Conservation (phyloP, 1,140 invertebrate species). For the Pseudoatta argentina region DNA sequence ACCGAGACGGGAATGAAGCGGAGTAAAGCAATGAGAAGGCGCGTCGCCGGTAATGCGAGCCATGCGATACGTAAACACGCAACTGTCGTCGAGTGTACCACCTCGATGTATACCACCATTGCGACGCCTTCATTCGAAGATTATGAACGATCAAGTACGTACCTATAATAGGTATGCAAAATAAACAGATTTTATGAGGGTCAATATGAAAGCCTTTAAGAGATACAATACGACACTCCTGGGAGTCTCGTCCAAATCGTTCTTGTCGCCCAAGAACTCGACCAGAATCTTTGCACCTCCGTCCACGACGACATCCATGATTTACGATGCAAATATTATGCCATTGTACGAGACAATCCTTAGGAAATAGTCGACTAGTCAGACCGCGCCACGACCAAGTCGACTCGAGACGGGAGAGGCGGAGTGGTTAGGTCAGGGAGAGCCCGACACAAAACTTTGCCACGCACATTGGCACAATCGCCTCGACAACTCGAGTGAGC, state of each 20-base stretch:
- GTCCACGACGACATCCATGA: not conserved
- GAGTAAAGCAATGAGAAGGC: slow-evolving; percentile 74
- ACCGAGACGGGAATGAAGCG: slow-evolving; percentile 79
- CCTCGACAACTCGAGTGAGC: slow-evolving; percentile 76
- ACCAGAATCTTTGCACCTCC: not conserved
- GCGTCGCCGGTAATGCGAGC: slow-evolving; percentile 55
- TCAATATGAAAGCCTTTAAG: not conserved
- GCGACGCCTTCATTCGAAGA: not conserved
- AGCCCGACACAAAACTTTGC: slow-evolving; percentile 81
- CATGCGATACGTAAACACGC: slow-evolving; percentile 53
- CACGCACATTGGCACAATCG: slow-evolving; percentile 81
- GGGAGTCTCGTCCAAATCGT: not conserved
- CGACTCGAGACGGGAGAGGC: slow-evolving; percentile 71
- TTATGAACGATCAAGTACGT: not conserved
- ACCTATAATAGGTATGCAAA: not conserved
- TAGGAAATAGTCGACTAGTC: slow-evolving; percentile 59
- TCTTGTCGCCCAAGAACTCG: slow-evolving; percentile 9
- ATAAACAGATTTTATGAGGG: slow-evolving; percentile 1
- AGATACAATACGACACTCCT: not conserved
- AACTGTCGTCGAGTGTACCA: slow-evolving; percentile 9
- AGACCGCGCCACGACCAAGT: slow-evolving; percentile 26
- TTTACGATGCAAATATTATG: slow-evolving; percentile 50
- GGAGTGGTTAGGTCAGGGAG: slow-evolving; percentile 84
- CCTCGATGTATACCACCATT: not conserved
- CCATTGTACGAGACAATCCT: slow-evolving; percentile 52